These are phyloP conservation scores for Erannis defoliaria DNA, from an alignment of 2,888 invertebrate genomes.

Conservation along the genomic window DNA sequence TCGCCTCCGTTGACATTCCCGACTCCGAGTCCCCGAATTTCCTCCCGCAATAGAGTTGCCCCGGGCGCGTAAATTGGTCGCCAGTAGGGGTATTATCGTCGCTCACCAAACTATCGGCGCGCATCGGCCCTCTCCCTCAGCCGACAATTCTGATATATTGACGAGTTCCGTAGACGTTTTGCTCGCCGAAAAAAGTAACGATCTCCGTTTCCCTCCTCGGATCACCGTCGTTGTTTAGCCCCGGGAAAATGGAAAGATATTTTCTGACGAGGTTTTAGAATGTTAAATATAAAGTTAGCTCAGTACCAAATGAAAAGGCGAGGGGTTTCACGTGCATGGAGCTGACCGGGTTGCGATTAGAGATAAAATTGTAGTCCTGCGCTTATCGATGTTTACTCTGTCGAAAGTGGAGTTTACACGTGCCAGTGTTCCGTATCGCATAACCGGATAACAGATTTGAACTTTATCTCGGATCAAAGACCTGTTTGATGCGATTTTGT, in stretches of 20 bases:
- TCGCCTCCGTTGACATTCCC: constrained; percentile 28
- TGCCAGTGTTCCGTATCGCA: constrained; percentile 24
- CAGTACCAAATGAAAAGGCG: constrained; percentile 56
- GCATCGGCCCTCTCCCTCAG: constrained; percentile 53
- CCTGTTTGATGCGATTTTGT: constrained; percentile 40
- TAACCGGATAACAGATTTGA: constrained; percentile 35
- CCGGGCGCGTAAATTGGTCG: constrained; percentile 62
- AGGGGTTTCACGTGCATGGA: constrained; percentile 38
- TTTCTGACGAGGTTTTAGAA: constrained; percentile 56
- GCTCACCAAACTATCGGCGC: constrained; percentile 57
- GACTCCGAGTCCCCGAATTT: constrained; percentile 25
- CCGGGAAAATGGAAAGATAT: constrained; percentile 54
- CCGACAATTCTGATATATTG: constrained; percentile 68
- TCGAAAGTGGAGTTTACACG: constrained; percentile 41
- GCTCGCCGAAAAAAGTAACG: constrained; percentile 56
- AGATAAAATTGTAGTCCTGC: constrained; percentile 39
- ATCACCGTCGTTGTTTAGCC: constrained; percentile 56
- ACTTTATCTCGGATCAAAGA: constrained; percentile 44
- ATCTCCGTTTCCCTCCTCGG: constrained; percentile 42
- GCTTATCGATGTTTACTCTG: constrained; percentile 37
- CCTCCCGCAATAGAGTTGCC: constrained; percentile 57
- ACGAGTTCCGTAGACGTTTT: constrained; percentile 62
- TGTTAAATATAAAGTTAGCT: constrained; percentile 57
- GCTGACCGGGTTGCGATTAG: constrained; percentile 48
- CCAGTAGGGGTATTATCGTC: constrained; percentile 60